A percentile compares a stretch with the other conserved stretches of the same genome.
Conservation (phyloP, 2,888 invertebrate species). For the Nomada hirtipes region DNA sequence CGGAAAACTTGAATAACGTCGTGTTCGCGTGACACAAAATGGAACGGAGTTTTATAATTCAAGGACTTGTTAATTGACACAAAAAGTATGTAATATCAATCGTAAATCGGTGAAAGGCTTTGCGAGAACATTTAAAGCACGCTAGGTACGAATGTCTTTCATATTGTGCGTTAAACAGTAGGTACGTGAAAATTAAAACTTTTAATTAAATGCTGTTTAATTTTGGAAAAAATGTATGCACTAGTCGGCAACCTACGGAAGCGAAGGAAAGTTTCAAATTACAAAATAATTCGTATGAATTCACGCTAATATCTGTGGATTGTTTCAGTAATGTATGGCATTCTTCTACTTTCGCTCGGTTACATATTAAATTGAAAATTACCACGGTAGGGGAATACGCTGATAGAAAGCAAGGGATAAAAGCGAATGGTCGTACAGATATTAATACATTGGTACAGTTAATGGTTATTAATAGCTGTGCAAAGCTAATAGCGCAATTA, state of each 20-base stretch:
- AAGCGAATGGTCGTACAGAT: neutral
- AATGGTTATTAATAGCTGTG: neutral
- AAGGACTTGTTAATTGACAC: too few relatives aligned
- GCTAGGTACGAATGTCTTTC: constrained; percentile 30
- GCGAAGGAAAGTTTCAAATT: constrained; percentile 44
- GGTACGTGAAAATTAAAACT: constrained; percentile 42
- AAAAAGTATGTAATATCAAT: too few relatives aligned
- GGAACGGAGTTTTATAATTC: too few relatives aligned
- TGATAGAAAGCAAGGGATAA: neutral
- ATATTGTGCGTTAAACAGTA: constrained; percentile 23
- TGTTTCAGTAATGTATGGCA: constrained; percentile 52
- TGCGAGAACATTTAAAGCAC: constrained; percentile 14
- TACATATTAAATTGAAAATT: constrained; percentile 35
- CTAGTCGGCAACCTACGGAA: constrained; percentile 10
- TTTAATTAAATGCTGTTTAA: constrained; percentile 45
- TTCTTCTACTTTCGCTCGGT: constrained; percentile 43
- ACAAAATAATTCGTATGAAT: constrained; percentile 51
- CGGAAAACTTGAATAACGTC: too few relatives aligned
- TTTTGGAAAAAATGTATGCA: constrained; percentile 24
- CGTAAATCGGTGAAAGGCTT: neutral
- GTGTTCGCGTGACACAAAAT: too few relatives aligned
- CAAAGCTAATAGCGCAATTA: neutral
- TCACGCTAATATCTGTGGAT: constrained; percentile 36
- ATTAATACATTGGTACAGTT: neutral
- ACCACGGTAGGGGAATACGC: constrained; percentile 3